Conservation (phyloP, 2,113 vertebrate genomes). For the Raphicerus campestris region DNA sequence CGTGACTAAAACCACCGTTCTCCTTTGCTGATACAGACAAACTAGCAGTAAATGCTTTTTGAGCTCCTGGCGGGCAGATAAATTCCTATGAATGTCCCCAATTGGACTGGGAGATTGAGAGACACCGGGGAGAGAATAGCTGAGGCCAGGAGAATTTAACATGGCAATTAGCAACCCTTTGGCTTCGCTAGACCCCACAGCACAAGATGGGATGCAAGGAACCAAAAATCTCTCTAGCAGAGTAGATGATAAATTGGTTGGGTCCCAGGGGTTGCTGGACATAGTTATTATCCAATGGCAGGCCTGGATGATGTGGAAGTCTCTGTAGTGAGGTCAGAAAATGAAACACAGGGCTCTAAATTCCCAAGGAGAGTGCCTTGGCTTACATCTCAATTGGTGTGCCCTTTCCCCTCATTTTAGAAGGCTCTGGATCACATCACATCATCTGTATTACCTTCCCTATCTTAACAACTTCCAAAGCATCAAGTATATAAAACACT, state of each 20-base stretch:
- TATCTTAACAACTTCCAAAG: constrained; percentile 38
- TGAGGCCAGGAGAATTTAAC: constrained; percentile 75
- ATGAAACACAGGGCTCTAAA: constrained; percentile 55
- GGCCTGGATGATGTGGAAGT: neutral
- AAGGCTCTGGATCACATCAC: neutral
- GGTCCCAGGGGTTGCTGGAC: constrained; percentile 61
- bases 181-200: constrained; percentile 56
- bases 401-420: constrained; percentile 4
- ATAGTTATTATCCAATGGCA: constrained; percentile 60
- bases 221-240: constrained; percentile 54
- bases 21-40: constrained; percentile 63
- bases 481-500: neutral
- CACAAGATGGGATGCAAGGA: constrained; percentile 44
- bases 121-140: constrained; percentile 66
- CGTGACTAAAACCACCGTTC: constrained; percentile 54
- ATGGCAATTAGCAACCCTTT: constrained; percentile 74
- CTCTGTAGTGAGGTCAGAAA: constrained; percentile 57
- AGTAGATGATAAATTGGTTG: constrained; percentile 64
- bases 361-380: constrained; percentile 53
- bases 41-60: constrained; percentile 69
- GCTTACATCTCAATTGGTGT: constrained; percentile 2
- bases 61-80: constrained; percentile 67
- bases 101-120: constrained; percentile 69
- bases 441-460: constrained; percentile 18
- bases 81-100: constrained; percentile 62